Percentiles rank a stretch among this genome's conserved stretches.
These are phyloP conservation scores for Salvator merianae DNA, from an alignment of 2,113 vertebrate species.

Conservation along the genomic window DNA sequence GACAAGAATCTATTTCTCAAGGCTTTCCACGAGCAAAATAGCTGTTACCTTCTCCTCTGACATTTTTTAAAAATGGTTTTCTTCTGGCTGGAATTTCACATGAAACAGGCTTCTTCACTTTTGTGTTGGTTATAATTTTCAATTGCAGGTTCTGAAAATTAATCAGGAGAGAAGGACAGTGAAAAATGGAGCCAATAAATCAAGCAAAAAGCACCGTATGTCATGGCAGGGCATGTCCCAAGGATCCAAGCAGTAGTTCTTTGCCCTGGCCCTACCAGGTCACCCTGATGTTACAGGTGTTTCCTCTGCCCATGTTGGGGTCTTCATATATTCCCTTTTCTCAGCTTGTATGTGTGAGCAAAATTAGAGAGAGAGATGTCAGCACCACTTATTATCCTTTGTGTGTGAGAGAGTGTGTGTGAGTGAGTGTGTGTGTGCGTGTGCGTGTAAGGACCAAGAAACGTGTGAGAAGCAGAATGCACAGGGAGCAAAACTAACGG, in stretches of 20 bases:
- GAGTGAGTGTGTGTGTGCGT: too few relatives aligned
- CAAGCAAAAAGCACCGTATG: too few relatives aligned
- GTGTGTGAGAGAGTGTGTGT: too few relatives aligned
- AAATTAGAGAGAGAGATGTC: too few relatives aligned
- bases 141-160: slow-evolving; percentile 47
- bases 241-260: background rate
- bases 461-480: too few relatives aligned
- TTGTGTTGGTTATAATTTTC: slow-evolving; percentile 68
- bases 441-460: too few relatives aligned
- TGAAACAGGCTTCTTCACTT: slow-evolving; percentile 67
- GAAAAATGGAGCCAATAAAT: background rate
- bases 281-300: too few relatives aligned
- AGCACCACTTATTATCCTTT: background rate
- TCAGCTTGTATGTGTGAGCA: too few relatives aligned
- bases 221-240: background rate
- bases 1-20: background rate
- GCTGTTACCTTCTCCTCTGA: slow-evolving; percentile 23
- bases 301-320: too few relatives aligned
- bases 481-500: too few relatives aligned
- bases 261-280: background rate
- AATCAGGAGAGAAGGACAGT: slow-evolving; percentile 3
- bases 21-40: background rate
- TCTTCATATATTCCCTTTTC: too few relatives aligned
- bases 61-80: background rate
- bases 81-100: background rate